Conservation (phyloP, 2,797 vertebrate species). For the Mus minutoides region DNA sequence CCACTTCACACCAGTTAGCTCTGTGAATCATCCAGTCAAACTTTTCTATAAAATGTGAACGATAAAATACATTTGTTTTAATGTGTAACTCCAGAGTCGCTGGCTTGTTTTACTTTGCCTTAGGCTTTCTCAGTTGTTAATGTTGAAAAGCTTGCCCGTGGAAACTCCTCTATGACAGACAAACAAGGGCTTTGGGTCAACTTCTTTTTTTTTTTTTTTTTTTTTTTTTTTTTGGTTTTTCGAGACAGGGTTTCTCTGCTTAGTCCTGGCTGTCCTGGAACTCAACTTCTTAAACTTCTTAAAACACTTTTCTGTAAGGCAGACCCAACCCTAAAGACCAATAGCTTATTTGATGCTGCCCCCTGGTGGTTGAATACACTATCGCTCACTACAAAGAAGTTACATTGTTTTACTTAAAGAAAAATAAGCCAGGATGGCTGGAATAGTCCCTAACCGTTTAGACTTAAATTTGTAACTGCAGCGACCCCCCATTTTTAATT, state of each 20-base stretch:
- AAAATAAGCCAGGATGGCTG: background rate
- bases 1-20: background rate
- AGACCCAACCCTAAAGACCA: background rate
- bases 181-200: background rate
- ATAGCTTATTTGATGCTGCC: slow-evolving; percentile 6
- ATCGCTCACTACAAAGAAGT: background rate
- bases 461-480: slow-evolving; percentile 18
- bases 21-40: background rate
- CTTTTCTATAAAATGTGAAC: background rate
- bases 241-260: no score
- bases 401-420: background rate
- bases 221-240: no score
- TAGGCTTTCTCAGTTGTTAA: background rate
- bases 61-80: background rate
- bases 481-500: background rate
- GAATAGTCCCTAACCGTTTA: slow-evolving; percentile 24
- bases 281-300: slow-evolving; percentile 4
- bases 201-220: no score
- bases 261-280: no score
- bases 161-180: background rate
- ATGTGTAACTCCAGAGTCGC: no score
- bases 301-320: background rate
- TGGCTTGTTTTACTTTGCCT: background rate
- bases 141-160: background rate
- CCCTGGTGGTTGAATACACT: background rate